A percentile compares a stretch with the other conserved stretches of the same genome.
Conservation (phyloP, 2,113 vertebrate species). For the Thermophis baileyi region DNA sequence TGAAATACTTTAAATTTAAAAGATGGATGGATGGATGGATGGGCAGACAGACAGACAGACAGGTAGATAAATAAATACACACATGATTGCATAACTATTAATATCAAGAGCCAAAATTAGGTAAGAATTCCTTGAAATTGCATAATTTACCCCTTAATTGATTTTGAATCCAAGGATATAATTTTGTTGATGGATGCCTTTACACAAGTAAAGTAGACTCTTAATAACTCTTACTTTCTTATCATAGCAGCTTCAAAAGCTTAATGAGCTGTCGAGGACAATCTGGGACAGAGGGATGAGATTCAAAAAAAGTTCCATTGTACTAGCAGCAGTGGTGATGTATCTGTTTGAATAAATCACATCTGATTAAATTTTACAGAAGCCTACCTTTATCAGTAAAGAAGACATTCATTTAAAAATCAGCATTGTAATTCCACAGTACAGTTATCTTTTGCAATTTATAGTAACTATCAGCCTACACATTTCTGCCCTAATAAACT, state of each 20-base stretch:
- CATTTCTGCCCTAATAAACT: background rate
- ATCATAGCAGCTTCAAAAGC: background rate
- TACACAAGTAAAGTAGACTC: background rate
- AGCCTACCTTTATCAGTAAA: background rate
- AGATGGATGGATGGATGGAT: background rate
- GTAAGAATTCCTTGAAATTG: background rate
- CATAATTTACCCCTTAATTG: background rate
- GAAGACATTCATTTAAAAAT: background rate
- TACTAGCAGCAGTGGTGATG: background rate
- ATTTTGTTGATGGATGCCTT: background rate
- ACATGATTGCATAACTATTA: background rate
- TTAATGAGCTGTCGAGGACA: background rate
- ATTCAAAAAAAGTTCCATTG: background rate
- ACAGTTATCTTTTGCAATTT: background rate
- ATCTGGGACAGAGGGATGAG: background rate
- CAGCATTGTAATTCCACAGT: background rate
- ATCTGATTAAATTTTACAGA: background rate
- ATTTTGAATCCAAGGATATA: background rate
- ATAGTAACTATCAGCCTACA: background rate
- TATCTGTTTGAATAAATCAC: background rate
- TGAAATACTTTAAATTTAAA: background rate
- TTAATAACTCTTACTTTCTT: background rate
- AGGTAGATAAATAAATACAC: background rate
- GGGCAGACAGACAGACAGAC: too few relatives aligned
- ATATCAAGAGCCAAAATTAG: background rate